Evolutionary conservation across 2,113 vertebrate species (phyloP).

Genomic region (Urocolius indicus): DNA sequence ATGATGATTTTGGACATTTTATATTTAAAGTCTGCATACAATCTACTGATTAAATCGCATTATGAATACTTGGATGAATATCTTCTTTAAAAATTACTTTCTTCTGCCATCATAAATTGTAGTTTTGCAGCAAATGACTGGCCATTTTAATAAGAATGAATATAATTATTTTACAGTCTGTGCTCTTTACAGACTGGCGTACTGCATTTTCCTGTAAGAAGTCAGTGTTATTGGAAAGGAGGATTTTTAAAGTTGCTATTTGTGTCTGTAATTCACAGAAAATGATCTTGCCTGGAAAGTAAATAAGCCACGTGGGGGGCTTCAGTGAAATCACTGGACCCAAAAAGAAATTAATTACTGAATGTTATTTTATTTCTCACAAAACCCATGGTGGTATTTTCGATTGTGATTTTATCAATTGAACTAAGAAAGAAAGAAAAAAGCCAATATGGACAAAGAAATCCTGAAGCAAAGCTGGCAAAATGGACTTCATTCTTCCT

Average conservation of each 20-base stretch:
- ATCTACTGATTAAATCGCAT: conserved; percentile 77
- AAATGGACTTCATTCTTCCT: not conserved
- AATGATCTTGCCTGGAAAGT: conserved; percentile 49
- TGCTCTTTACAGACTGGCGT: conserved; percentile 63
- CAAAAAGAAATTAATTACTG: not conserved
- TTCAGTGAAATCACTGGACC: conserved; percentile 11
- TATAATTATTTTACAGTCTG: conserved; percentile 75
- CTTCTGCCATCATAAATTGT: conserved; percentile 71
- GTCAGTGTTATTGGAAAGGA: conserved; percentile 60
- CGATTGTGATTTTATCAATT: not conserved
- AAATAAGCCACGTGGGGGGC: not conserved
- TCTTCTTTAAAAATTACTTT: conserved; percentile 76
- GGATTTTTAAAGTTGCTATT: conserved; percentile 39
- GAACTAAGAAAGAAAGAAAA: not conserved
- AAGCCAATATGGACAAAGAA: not conserved
- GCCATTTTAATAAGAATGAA: conserved; percentile 76
- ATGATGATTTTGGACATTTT: conserved; percentile 69
- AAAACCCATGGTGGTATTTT: not conserved
- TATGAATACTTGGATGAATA: conserved; percentile 73
- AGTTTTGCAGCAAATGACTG: conserved; percentile 72
- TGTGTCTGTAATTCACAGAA: conserved; percentile 46
- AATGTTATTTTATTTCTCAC: not conserved
- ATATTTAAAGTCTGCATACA: conserved; percentile 65
- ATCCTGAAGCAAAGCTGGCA: not conserved
- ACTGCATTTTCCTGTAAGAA: conserved; percentile 61